Evolutionary conservation across 2,888 invertebrate species (phyloP).

Genomic region (Melikaiella ostensackeni): DNA sequence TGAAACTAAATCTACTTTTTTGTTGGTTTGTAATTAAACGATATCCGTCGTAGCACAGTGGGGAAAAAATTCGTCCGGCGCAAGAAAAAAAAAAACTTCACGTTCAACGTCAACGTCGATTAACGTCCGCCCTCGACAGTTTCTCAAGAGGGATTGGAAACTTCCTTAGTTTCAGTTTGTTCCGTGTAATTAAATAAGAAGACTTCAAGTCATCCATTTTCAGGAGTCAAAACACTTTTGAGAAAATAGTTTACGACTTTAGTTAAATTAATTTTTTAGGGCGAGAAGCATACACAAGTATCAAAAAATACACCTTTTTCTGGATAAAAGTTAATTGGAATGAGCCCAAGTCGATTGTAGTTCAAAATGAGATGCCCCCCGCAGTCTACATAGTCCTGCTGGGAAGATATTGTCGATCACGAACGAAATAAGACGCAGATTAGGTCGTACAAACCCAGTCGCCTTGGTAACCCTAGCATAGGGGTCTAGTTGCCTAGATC

Average conservation of each 20-base stretch:
- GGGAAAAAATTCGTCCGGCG: background rate
- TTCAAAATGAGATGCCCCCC: background rate
- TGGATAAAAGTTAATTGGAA: conserved; percentile 4
- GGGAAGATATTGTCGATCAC: conserved; percentile 26
- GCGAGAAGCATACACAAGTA: background rate
- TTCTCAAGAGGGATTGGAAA: conserved; percentile 17
- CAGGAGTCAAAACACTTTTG: background rate
- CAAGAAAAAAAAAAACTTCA: background rate
- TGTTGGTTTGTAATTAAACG: conserved; percentile 48
- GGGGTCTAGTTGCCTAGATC: conserved; percentile 50
- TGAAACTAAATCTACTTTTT: conserved; percentile 18
- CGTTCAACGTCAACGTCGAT: conserved; percentile 19
- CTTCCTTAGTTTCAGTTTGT: background rate
- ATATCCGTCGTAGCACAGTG: conserved; percentile 43
- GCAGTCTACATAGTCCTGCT: background rate
- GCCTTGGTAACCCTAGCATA: conserved; percentile 46
- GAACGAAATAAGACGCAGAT: conserved; percentile 45
- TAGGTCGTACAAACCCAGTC: conserved; percentile 42
- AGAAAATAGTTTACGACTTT: conserved; percentile 5
- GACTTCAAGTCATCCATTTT: background rate
- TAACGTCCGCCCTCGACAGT: conserved; percentile 47
- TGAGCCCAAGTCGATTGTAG: background rate
- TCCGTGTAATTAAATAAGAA: conserved; percentile 24
- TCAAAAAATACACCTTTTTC: background rate
- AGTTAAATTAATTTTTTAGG: background rate